Evolutionary conservation across 2,888 invertebrate species (phyloP).

Genomic region (Drosophila neonasuta): DNA sequence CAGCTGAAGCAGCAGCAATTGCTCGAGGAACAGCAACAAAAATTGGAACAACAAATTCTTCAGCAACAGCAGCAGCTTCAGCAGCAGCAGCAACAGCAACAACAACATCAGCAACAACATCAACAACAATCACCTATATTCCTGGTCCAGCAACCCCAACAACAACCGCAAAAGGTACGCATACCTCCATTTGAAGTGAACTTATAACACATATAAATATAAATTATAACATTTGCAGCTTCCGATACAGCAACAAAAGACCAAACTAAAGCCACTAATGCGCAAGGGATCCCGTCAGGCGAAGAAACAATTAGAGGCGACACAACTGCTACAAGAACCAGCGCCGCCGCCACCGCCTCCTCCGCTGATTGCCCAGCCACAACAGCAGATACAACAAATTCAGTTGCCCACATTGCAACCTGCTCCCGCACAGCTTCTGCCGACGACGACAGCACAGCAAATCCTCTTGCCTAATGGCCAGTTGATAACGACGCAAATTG

Average conservation of each 20-base stretch:
- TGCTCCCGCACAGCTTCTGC: constrained; percentile 64
- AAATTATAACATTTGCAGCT: neutral
- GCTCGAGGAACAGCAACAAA: constrained; percentile 52
- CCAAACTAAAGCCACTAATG: constrained; percentile 63
- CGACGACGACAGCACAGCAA: constrained; percentile 76
- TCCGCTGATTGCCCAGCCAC: constrained; percentile 49
- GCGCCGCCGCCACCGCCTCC: constrained; percentile 51
- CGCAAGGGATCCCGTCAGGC: constrained; percentile 54
- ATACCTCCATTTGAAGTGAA: neutral
- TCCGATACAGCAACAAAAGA: constrained; percentile 37
- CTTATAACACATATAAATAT: neutral
- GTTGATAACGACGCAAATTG: constrained; percentile 81
- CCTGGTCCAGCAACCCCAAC: constrained; percentile 17
- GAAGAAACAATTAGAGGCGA: constrained; percentile 57
- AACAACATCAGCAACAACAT: constrained; percentile 31
- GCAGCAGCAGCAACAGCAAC: constrained; percentile 29
- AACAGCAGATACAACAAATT: constrained; percentile 65
- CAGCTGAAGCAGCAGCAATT: constrained; percentile 61
- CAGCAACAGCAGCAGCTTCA: constrained; percentile 51
- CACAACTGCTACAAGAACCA: constrained; percentile 51
- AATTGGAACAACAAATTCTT: constrained; percentile 49
- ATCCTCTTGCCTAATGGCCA: constrained; percentile 82
- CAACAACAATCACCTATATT: constrained; percentile 11
- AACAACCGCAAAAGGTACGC: neutral
- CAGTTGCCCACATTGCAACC: constrained; percentile 61